Evolutionary conservation across 2,888 invertebrate genomes (phyloP).

Genomic region (Melieria picta): DNA sequence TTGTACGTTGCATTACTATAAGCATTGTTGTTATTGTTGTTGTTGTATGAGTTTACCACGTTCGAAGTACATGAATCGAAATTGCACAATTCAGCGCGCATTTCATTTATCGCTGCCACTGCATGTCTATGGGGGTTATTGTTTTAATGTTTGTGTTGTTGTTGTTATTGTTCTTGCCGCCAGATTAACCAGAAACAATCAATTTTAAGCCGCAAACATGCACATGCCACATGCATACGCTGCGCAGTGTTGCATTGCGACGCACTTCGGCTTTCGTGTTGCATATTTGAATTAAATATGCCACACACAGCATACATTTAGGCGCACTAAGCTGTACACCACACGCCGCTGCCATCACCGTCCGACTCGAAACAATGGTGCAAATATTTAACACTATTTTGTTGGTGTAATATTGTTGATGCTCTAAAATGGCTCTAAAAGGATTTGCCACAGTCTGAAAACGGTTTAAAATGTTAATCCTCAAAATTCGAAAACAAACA

Average conservation of each 20-base stretch:
- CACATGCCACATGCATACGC: background rate
- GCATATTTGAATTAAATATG: background rate
- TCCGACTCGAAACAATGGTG: no score
- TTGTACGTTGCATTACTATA: background rate
- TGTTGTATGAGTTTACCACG: no score
- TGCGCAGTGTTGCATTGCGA: background rate
- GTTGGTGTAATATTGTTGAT: no score
- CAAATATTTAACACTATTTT: no score
- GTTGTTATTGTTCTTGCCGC: background rate
- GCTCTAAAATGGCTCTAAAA: no score
- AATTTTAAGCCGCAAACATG: conserved; percentile 2
- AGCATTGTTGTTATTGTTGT: background rate
- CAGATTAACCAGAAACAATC: conserved; percentile 9
- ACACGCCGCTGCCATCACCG: no score
- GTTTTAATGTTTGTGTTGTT: background rate
- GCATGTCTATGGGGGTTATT: background rate
- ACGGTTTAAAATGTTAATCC: no score
- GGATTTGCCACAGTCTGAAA: no score
- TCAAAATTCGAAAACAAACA: no score
- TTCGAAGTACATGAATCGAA: background rate
- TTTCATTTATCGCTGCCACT: background rate
- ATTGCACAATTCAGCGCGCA: background rate
- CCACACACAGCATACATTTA: background rate
- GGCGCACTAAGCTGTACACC: background rate
- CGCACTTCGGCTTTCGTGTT: background rate